Evolutionary conservation across 2,797 vertebrate genomes (phyloP).

Genomic region (Falco peregrinus): DNA sequence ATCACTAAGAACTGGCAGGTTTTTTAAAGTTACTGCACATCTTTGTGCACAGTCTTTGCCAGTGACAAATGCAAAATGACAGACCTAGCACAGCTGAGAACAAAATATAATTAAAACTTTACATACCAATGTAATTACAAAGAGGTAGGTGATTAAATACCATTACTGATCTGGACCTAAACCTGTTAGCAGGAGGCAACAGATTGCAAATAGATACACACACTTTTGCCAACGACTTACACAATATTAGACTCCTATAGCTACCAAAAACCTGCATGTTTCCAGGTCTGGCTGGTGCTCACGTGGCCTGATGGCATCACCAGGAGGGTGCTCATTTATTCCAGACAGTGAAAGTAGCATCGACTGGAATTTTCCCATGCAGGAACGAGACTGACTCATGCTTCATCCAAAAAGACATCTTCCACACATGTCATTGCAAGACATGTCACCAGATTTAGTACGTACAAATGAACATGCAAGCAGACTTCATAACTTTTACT

Average conservation of each 20-base stretch:
- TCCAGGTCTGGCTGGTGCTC: neutral
- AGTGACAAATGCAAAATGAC: neutral
- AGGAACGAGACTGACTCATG: neutral
- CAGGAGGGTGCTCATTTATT: neutral
- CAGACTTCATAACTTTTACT: neutral
- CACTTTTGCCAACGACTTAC: neutral
- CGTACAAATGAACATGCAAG: neutral
- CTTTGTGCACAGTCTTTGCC: neutral
- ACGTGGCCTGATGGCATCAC: neutral
- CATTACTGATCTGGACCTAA: neutral
- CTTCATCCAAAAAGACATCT: neutral
- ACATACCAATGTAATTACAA: neutral
- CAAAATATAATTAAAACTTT: neutral
- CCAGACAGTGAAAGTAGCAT: neutral
- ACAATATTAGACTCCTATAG: neutral
- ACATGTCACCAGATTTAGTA: neutral
- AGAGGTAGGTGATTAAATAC: neutral
- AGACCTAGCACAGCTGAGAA: neutral
- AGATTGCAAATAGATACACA: neutral
- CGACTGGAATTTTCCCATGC: neutral
- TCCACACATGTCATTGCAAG: rapidly evolving
- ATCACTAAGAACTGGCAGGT: neutral
- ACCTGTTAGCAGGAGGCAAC: neutral
- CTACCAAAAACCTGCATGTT: neutral
- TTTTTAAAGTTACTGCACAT: neutral